Conservation (phyloP, 2,113 vertebrate genomes). For the Elaphurus davidianus region DNA sequence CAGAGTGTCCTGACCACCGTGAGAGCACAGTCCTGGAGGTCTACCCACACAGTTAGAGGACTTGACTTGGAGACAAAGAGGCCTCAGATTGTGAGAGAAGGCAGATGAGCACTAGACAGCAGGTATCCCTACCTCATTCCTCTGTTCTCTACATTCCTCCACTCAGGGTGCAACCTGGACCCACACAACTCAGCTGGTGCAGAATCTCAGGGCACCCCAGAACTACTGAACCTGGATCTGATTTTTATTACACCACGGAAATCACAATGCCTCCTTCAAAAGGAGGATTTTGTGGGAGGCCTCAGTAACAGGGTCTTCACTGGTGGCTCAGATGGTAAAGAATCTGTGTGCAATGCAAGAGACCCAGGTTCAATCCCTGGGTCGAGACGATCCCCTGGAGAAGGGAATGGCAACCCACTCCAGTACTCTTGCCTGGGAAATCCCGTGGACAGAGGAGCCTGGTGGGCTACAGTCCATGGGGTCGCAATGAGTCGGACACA, state of each 20-base stretch:
- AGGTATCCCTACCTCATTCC: neutral
- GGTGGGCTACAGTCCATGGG: neutral
- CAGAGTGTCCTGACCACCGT: neutral
- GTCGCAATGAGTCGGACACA: neutral
- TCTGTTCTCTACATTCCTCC: neutral
- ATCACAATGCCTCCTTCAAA: neutral
- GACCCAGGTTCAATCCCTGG: neutral
- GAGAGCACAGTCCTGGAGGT: neutral
- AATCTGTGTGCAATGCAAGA: neutral
- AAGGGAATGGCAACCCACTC: neutral
- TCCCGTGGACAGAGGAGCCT: neutral
- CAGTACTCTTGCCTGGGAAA: neutral
- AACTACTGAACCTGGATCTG: neutral
- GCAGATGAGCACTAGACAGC: neutral
- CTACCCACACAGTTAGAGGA: neutral
- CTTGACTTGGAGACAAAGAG: neutral
- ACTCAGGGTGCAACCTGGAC: neutral
- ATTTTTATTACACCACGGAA: neutral
- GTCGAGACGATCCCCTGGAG: neutral
- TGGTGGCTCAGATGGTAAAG: neutral
- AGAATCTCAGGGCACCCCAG: neutral
- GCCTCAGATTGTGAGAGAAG: neutral
- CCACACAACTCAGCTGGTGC: neutral
- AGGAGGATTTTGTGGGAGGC: neutral
- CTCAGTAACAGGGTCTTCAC: neutral